A percentile compares a stretch with the other conserved stretches of the same genome.
Evolutionary conservation across 2,888 invertebrate genomes (phyloP).

Genomic region (Lysandra bellargus): DNA sequence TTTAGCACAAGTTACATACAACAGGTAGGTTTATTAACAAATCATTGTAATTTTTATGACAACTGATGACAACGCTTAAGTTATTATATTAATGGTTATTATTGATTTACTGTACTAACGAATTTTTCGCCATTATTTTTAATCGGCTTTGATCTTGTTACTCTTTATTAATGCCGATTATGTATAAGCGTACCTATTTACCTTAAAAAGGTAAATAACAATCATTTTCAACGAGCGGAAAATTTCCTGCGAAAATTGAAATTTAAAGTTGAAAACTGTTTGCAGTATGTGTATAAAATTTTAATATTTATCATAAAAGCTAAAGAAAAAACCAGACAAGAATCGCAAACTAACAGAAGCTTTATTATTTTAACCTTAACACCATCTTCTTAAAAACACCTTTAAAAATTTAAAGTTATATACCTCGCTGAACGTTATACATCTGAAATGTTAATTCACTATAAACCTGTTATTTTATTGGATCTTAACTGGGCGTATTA

Average conservation of each 20-base stretch:
- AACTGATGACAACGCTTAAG: no score
- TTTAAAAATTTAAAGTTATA: no score
- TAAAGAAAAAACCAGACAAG: no score
- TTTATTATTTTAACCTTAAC: neutral
- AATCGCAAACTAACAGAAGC: no score
- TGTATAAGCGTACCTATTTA: neutral
- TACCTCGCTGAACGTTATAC: neutral
- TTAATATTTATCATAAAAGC: neutral
- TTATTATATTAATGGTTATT: no score
- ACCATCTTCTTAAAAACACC: no score
- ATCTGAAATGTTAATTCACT: neutral
- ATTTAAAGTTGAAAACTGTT: neutral
- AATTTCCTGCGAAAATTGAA: neutral
- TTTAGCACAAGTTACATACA: no score
- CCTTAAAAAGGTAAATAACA: neutral
- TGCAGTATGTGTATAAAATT: neutral
- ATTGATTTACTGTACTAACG: neutral
- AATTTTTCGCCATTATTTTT: neutral
- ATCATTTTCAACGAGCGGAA: neutral
- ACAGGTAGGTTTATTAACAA: no score
- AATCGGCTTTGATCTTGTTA: neutral
- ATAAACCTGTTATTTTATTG: constrained; percentile 1
- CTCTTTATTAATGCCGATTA: neutral
- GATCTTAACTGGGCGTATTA: neutral
- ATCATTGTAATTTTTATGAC: no score